Conservation (phyloP, 2,888 invertebrate species). For the Unio pictorum region DNA sequence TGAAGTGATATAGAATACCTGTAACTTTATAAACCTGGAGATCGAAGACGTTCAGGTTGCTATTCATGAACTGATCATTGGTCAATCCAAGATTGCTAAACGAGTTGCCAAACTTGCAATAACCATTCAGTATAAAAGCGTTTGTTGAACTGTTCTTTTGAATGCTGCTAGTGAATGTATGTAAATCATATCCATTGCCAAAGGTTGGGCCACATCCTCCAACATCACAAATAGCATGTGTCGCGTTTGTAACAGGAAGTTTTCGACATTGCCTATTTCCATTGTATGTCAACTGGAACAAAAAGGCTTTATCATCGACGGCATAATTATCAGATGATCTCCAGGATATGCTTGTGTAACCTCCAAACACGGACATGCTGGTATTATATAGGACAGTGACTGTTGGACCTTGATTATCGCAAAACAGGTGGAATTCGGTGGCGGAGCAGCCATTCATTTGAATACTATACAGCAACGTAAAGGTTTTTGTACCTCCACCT, state of each 20-base stretch:
- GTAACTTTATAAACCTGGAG: conserved; percentile 24
- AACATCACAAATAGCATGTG: too few relatives aligned
- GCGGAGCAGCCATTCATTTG: conserved; percentile 32
- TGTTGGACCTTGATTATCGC: conserved; percentile 43
- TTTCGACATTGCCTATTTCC: too few relatives aligned
- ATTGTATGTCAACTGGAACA: too few relatives aligned
- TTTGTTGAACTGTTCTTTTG: too few relatives aligned
- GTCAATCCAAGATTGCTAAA: conserved; percentile 17
- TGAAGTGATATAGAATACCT: conserved; percentile 7
- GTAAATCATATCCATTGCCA: too few relatives aligned
- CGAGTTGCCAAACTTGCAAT: too few relatives aligned
- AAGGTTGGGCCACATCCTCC: too few relatives aligned
- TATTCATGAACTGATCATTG: conserved; percentile 15
- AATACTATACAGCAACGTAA: conserved; percentile 34
- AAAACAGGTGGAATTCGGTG: conserved; percentile 34
- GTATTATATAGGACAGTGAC: conserved; percentile 41
- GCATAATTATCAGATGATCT: too few relatives aligned
- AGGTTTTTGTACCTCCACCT: conserved; percentile 25
- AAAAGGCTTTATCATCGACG: too few relatives aligned
- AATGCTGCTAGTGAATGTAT: too few relatives aligned
- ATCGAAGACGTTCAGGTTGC: conserved; percentile 16
- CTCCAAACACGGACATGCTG: conserved; percentile 36
- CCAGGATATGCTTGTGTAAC: conserved; percentile 32
- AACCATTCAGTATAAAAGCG: too few relatives aligned
- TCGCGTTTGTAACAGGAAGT: too few relatives aligned